Evolutionary conservation across 2,797 vertebrate genomes (phyloP).

Genomic region (Erethizon dorsatum): DNA sequence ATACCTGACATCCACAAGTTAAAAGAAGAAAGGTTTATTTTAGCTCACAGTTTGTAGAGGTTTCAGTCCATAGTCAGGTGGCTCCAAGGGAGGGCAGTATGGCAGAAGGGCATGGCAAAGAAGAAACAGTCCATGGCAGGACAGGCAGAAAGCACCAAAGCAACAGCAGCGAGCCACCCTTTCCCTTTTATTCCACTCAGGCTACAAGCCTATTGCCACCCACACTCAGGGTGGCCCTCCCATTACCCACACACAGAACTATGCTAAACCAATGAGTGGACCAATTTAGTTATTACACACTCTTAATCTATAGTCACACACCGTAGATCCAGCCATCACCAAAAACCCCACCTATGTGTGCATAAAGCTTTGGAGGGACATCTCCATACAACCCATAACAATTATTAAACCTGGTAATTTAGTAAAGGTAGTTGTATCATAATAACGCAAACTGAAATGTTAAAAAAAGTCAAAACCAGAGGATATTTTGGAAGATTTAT

Average conservation of each 20-base stretch:
- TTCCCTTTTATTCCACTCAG: background rate
- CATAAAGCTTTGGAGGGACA: background rate
- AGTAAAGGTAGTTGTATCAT: background rate
- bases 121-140: background rate
- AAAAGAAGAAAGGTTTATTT: background rate
- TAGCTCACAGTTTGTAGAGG: background rate
- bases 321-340: background rate
- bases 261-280: background rate
- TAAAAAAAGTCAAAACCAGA: constrained; percentile 37
- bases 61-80: background rate
- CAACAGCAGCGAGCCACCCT: background rate
- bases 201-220: background rate
- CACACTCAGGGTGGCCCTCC: background rate
- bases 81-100: background rate
- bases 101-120: background rate
- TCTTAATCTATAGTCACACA: background rate
- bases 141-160: background rate
- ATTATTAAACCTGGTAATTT: constrained; percentile 22
- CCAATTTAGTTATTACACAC: background rate
- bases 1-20: background rate
- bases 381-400: background rate
- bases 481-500: constrained; percentile 24
- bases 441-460: constrained; percentile 15
- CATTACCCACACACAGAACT: background rate
- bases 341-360: background rate